Base-by-base conservation (phyloP, 2,113 vertebrate genomes). In the Myotis yumanensis region DNA sequence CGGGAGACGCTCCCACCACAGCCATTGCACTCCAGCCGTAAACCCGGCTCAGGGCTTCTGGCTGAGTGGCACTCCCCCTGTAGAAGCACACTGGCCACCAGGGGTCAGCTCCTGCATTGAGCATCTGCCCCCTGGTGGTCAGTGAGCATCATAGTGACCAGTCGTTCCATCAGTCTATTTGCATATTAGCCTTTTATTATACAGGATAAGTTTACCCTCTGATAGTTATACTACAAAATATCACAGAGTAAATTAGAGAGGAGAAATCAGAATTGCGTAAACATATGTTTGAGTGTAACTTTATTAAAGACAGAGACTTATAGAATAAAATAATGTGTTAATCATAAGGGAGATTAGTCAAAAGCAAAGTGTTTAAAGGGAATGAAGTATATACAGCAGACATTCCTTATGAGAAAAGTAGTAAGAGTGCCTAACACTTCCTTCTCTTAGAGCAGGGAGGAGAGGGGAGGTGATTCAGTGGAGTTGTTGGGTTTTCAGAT, bases 321-420 rank as follows among this genome's bases (percentile, higher is more conserved):
- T 0, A 90, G 40, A 90, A 43, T 84, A 80, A 90, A 94, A 93
- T 43, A 66, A 85, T 35, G 7, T 16, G 18, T 64, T 83, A 89
- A 35, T 64, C 28, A 62, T 52, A 46, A 37, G 43, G 25, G 25
- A 77, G 11, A 85, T 20, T 46, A 35, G 37, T 40, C 51, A 90
- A 76, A 93, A 71, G 43, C 52, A 62, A 80, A 83, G 22, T 68
- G 6, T 73, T 79, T 32, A 86, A 80, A 89, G 51, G 25, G 22
- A 32, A 83, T 71, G 10, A 18, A 66, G 64, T 80, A 57, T 57
- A 87, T 57, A 75, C 40, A 76, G 37, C 23, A 89, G 59, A 52
- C 93, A 91, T 43, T 80, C n/a, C 86, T 62, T n/a, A 11, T 25
- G 37, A 85, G 17, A 17, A 69, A 46, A 85, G 4, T 1, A 69